phyloP scores from a whole-genome alignment of 2,888 invertebrate genomes.

The Amphipoea oculea region DNA sequence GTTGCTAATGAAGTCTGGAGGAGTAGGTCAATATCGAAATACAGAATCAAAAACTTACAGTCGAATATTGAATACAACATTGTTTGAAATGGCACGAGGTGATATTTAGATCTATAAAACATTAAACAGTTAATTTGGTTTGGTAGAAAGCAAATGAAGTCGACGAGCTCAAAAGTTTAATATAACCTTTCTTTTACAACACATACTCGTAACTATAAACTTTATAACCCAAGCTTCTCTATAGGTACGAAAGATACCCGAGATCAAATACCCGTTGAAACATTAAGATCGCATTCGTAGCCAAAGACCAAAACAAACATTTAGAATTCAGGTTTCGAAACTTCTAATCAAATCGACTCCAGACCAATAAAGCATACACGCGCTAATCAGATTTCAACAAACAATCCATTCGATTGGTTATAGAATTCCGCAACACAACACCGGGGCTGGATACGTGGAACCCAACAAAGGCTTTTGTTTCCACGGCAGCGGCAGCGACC shows the following conservation, averaged over 20 bases:
- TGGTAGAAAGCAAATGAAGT: constrained; percentile 5
- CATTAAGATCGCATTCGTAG: constrained; percentile 52
- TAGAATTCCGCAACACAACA: constrained; percentile 87
- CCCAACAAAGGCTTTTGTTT: constrained; percentile 90
- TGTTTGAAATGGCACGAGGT: not conserved
- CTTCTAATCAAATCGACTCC: constrained; percentile 63
- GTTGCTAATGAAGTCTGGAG: constrained; percentile 33
- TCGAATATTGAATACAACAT: constrained; percentile 4
- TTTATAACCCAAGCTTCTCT: constrained; percentile 24
- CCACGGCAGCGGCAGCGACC: constrained; percentile 68
- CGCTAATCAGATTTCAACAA: constrained; percentile 83
- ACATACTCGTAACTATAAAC: constrained; percentile 17
- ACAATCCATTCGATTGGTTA: constrained; percentile 83
- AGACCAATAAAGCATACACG: constrained; percentile 69
- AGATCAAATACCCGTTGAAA: constrained; percentile 49
- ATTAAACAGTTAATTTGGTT: constrained; percentile 11
- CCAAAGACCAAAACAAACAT: constrained; percentile 58
- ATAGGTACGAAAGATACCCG: constrained; percentile 8
- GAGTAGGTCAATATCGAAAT: not conserved
- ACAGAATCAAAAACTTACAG: not conserved
- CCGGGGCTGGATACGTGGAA: constrained; percentile 85
- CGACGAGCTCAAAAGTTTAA: constrained; percentile 13
- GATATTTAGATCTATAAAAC: constrained; percentile 10
- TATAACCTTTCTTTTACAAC: constrained; percentile 43
- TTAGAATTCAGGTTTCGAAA: constrained; percentile 64